Conservation (phyloP, 1,140 invertebrate species). For the Ceratina australensis region DNA sequence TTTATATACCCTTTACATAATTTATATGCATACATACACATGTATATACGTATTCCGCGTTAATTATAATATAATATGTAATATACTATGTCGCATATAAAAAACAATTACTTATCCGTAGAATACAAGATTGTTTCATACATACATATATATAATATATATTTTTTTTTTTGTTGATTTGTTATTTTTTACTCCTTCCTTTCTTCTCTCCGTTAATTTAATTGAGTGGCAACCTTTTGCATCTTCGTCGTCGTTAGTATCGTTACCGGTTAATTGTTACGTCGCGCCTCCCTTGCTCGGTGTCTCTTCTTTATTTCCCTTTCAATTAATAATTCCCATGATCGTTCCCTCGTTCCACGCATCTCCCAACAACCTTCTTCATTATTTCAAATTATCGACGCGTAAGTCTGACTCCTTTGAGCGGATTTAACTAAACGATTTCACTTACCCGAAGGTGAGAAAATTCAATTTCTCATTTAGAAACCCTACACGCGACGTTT, state of each 20-base stretch:
- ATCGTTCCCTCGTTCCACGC: conserved; percentile 31
- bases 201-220: conserved; percentile 8
- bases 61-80: conserved; percentile 64
- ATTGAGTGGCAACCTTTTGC: conserved; percentile 14
- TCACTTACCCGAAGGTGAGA: too few relatives aligned
- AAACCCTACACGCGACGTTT: too few relatives aligned
- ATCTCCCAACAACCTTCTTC: not conserved
- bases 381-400: not conserved
- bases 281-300: not conserved
- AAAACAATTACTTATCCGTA: conserved; percentile 78
- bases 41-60: conserved; percentile 23
- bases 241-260: conserved; percentile 1
- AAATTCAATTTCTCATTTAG: too few relatives aligned
- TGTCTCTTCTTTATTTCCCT: not conserved
- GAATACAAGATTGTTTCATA: conserved; percentile 77
- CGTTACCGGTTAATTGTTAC: conserved; percentile 5
- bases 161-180: conserved; percentile 22
- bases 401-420: too few relatives aligned
- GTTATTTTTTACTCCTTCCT: not conserved
- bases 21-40: conserved; percentile 26
- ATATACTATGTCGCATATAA: conserved; percentile 77
- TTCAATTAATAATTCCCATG: not conserved
- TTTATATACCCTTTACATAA: conserved; percentile 25
- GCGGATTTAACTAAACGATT: not conserved
- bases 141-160: conserved; percentile 37